These are phyloP conservation scores for Tetramorium bicarinatum DNA, from an alignment of 2,888 invertebrate genomes.

Conservation along the genomic window DNA sequence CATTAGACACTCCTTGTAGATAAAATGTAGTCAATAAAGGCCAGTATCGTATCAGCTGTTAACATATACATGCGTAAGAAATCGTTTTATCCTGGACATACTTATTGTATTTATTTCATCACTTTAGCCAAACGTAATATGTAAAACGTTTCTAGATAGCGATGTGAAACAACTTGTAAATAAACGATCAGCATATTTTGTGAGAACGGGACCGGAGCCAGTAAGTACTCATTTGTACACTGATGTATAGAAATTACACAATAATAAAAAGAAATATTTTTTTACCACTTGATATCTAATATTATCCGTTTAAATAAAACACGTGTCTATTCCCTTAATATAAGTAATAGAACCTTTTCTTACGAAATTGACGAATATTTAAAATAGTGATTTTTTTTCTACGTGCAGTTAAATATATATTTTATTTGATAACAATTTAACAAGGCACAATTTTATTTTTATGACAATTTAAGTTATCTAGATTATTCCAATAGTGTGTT, in stretches of 20 bases:
- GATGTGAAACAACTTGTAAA: slow-evolving; percentile 67
- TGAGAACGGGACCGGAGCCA: slow-evolving; percentile 80
- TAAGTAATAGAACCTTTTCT: not conserved
- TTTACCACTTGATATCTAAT: slow-evolving; percentile 47
- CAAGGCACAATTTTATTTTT: slow-evolving; percentile 7
- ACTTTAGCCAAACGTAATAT: not conserved
- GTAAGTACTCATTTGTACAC: slow-evolving; percentile 78
- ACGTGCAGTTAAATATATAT: not conserved
- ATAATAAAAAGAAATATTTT: slow-evolving; percentile 53
- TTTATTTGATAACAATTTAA: not conserved
- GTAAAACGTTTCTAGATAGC: slow-evolving; percentile 46
- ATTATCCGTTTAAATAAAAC: slow-evolving; percentile 24
- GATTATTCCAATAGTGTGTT: not conserved
- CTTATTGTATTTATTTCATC: slow-evolving; percentile 63
- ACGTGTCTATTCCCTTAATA: slow-evolving; percentile 5
- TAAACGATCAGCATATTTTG: slow-evolving; percentile 66
- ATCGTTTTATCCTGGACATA: slow-evolving; percentile 56
- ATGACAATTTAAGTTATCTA: not conserved
- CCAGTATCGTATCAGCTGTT: slow-evolving; percentile 75
- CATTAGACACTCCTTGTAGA: slow-evolving; percentile 62
- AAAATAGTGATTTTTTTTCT: no score
- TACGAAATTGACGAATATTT: no score
- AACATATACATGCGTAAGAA: not conserved
- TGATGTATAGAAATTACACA: slow-evolving; percentile 50
- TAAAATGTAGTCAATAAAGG: slow-evolving; percentile 77